Evolutionary conservation across 2,888 invertebrate genomes (phyloP).

Genomic region (Stenchaetothrips biformis): DNA sequence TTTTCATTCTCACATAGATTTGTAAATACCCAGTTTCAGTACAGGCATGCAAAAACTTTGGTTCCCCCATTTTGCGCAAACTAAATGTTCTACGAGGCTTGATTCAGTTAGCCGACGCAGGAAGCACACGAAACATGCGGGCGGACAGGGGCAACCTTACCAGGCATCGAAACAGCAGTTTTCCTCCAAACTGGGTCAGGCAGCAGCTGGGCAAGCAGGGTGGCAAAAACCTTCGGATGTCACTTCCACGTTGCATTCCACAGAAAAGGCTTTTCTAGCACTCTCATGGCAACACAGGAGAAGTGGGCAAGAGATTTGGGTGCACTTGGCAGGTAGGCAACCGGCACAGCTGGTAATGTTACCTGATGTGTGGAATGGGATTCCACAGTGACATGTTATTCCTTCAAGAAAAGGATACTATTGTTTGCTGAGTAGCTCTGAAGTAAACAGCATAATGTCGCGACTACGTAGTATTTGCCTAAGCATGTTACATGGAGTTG

Average conservation of each 20-base stretch:
- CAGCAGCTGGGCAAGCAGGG: slow-evolving; percentile 20
- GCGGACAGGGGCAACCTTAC: slow-evolving; percentile 4
- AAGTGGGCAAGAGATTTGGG: not conserved
- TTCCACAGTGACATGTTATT: too few species aligned
- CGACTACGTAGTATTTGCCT: too few species aligned
- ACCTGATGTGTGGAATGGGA: too few species aligned
- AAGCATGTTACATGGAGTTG: not conserved
- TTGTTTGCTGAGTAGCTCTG: too few species aligned
- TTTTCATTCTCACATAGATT: too few species aligned
- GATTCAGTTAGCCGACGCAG: not conserved
- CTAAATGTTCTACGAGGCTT: not conserved
- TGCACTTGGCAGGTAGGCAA: not conserved
- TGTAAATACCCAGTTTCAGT: too few species aligned
- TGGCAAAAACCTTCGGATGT: slow-evolving; percentile 17
- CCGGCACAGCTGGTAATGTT: too few species aligned
- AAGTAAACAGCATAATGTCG: too few species aligned
- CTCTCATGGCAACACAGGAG: not conserved
- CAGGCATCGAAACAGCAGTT: slow-evolving; percentile 22
- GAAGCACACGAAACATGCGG: not conserved
- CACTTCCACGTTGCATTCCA: not conserved
- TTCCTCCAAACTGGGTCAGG: slow-evolving; percentile 20
- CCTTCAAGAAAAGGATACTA: too few species aligned
- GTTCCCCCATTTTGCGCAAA: not conserved
- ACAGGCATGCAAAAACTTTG: not conserved
- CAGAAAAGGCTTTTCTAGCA: not conserved